Conservation (phyloP, 2,888 invertebrate species). For the Tinea semifulvella region DNA sequence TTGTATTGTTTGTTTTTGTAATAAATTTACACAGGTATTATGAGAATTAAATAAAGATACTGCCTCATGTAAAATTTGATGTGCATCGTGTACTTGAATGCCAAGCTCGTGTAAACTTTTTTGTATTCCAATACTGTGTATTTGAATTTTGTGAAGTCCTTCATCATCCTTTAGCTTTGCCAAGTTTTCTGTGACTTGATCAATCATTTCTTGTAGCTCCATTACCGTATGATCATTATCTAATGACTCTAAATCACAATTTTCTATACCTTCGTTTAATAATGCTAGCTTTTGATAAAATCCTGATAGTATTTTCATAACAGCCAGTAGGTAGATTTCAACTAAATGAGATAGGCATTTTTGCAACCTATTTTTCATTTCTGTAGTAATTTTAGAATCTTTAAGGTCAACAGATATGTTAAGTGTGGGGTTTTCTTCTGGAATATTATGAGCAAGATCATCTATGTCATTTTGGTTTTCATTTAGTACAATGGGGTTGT, state of each 20-base stretch:
- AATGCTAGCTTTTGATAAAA: conserved; percentile 31
- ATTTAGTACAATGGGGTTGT: no score
- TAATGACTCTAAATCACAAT: no score
- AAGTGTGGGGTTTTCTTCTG: no score
- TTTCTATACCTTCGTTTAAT: conserved; percentile 25
- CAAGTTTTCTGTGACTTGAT: conserved; percentile 23
- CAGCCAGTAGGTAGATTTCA: conserved; percentile 34
- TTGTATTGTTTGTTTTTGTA: conserved; percentile 43
- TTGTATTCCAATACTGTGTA: conserved; percentile 24
- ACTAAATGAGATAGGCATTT: conserved; percentile 30
- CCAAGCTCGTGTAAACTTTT: conserved; percentile 36
- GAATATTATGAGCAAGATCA: no score
- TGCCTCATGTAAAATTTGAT: conserved; percentile 36
- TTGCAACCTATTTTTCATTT: conserved; percentile 21
- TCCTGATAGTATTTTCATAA: conserved; percentile 29
- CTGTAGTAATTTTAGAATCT: no score
- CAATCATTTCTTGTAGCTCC: conserved; percentile 28
- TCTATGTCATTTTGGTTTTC: no score
- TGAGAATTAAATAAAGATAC: conserved; percentile 48
- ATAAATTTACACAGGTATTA: conserved; percentile 39
- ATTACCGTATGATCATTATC: conserved; percentile 15
- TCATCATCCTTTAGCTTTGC: conserved; percentile 18
- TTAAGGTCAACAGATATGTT: no score
- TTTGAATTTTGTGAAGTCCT: conserved; percentile 14
- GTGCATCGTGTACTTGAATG: conserved; percentile 39